Evolutionary conservation across 2,797 vertebrate genomes (phyloP), one percentile per base, ranked within the genome.

Genomic region (Parambassis ranga): DNA sequence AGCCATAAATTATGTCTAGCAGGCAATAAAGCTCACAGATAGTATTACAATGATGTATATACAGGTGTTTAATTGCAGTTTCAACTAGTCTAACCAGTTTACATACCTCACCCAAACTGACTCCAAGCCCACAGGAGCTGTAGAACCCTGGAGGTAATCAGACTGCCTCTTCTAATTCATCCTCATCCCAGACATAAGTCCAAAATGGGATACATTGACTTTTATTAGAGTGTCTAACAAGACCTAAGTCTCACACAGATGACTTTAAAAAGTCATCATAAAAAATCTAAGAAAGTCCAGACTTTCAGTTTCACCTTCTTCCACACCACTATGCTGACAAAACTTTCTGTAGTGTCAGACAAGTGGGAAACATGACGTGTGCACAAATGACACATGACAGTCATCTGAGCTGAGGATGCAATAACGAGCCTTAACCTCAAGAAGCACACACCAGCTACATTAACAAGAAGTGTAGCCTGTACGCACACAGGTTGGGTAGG

Each of bases 391-490:
- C 50, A 57, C 41, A 48, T 55, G 68, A 61, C 46, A 13, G 62
- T 78, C 69, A 73, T 59, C 46, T 86, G 61, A 65, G 63, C 62
- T 66, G 65, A 80, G 23, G 6, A 37, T 32, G 58, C 56, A 64
- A 44, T 53, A 44, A 27, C 2, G 7, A 16, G 19, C n/a, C 8
- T n/a, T 3, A 24, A 48, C 19, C 22, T 36, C 10, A 24, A 42
- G 55, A 3, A 35, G 14, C 13, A 44, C 5, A 16, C 6, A 7
- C 0, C 3, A 8, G 24, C 4, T 57, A 60, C 10, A 19, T 14
- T 30, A 14, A 3, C 37, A 23, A 11, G 28, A 36, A 10, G 5
- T 11, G 14, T 10, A 47, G 4, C 14, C 9, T 16, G 10, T 18
- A n/a, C 24, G 22, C n/a, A 3, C 6, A 8, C 15, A 24, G 3